phyloP scores from a whole-genome alignment of 2,797 vertebrate species.

The Microctenopoma lineatum region DNA sequence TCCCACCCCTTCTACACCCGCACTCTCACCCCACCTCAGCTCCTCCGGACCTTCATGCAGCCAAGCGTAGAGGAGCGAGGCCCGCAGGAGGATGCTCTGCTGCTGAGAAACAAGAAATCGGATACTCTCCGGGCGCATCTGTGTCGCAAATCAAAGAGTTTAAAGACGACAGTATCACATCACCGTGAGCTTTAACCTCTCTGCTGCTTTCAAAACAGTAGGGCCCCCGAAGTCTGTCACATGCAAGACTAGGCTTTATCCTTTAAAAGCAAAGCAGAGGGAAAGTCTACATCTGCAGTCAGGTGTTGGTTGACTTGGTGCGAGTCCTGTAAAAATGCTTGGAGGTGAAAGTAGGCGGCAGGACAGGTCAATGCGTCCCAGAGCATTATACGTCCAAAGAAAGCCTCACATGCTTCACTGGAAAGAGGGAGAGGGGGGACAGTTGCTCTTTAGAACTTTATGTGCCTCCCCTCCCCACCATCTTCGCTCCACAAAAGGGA shows the following conservation, averaged over 20 bases:
- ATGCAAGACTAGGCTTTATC: conserved; percentile 21
- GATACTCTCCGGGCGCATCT: conserved; percentile 63
- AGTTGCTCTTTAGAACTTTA: conserved; percentile 82
- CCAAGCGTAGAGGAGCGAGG: conserved; percentile 50
- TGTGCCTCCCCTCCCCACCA: conserved; percentile 69
- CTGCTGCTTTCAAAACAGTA: conserved; percentile 33
- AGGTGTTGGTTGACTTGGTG: conserved; percentile 43
- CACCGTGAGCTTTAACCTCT: conserved; percentile 35
- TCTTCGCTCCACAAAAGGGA: conserved; percentile 78
- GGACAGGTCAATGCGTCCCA: conserved; percentile 62
- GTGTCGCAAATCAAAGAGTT: conserved; percentile 65
- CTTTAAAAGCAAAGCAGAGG: conserved; percentile 10
- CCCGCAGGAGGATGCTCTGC: conserved; percentile 60
- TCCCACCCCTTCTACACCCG: conserved; percentile 11
- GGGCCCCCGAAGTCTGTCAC: conserved; percentile 45
- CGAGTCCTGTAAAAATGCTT: conserved; percentile 48
- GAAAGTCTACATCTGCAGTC: conserved; percentile 47
- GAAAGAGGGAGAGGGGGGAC: conserved; percentile 62
- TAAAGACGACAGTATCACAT: conserved; percentile 45
- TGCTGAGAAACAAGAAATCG: conserved; percentile 65
- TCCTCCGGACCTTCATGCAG: conserved; percentile 49
- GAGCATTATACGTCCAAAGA: conserved; percentile 59
- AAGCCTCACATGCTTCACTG: conserved; percentile 69
- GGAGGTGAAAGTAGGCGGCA: conserved; percentile 31
- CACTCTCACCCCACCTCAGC: conserved; percentile 41